Evolutionary conservation across 2,888 invertebrate species (phyloP).

Genomic region (Dolichomitus sp.): DNA sequence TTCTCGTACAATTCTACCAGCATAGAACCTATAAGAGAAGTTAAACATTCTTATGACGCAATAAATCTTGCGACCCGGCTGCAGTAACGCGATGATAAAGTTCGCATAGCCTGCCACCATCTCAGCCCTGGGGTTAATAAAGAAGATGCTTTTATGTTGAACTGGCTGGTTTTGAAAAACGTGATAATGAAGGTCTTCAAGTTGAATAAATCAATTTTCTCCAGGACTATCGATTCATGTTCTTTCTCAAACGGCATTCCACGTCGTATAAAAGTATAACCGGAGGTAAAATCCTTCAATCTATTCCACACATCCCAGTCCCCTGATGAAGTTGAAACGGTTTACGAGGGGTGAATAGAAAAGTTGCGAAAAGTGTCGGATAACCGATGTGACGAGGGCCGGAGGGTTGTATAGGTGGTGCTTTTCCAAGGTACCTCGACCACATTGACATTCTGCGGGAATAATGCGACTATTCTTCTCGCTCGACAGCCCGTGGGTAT

Average conservation of each 20-base stretch:
- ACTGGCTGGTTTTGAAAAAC: conserved; percentile 3
- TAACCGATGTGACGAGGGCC: conserved; percentile 33
- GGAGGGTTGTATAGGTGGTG: conserved; percentile 7
- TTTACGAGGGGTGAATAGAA: conserved; percentile 29
- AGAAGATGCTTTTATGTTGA: neutral
- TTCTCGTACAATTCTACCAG: neutral
- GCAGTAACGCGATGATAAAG: conserved; percentile 22
- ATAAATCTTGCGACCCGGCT: conserved; percentile 4
- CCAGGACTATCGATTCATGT: neutral
- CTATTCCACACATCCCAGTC: neutral
- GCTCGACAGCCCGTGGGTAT: conserved; percentile 47
- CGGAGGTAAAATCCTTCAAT: conserved; percentile 20
- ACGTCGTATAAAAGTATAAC: neutral
- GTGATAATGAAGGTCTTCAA: conserved; percentile 16
- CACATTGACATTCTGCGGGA: conserved; percentile 50
- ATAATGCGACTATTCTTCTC: conserved; percentile 54
- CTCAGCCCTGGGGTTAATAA: neutral
- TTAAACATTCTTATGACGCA: conserved; percentile 32
- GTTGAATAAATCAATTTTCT: conserved; percentile 28
- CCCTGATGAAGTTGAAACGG: conserved; percentile 37
- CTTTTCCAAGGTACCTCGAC: conserved; percentile 7
- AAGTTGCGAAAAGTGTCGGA: conserved; percentile 40
- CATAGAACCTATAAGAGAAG: conserved; percentile 17
- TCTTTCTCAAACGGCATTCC: neutral
- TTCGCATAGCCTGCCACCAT: neutral